Evolutionary conservation across 2,797 vertebrate genomes (phyloP).

Genomic region (Podarcis lilfordi): DNA sequence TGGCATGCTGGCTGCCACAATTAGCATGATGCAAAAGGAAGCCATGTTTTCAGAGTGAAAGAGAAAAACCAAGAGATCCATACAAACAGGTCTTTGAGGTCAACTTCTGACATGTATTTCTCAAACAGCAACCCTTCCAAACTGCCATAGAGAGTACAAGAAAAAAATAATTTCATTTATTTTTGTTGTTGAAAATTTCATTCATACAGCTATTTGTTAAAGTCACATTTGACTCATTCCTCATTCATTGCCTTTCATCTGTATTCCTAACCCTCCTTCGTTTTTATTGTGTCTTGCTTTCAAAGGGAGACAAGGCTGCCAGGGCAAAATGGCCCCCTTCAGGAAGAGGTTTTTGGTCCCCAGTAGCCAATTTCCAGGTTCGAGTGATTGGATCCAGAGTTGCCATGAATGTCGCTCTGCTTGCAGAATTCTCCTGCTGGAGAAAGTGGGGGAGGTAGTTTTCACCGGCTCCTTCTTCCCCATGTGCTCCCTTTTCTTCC

Average conservation of each 20-base stretch:
- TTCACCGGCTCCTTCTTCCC: too few species aligned
- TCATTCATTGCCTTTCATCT: background rate
- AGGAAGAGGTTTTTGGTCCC: background rate
- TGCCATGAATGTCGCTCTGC: background rate
- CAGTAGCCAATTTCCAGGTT: background rate
- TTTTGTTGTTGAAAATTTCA: background rate
- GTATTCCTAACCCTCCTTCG: background rate
- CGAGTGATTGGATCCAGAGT: background rate
- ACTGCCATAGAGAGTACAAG: background rate
- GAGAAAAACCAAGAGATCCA: background rate
- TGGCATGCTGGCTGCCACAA: background rate
- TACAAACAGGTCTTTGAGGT: too few species aligned
- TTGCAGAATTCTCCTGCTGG: too few species aligned
- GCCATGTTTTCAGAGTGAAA: background rate
- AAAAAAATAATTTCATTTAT: background rate
- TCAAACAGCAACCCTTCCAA: background rate
- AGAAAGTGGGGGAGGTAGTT: too few species aligned
- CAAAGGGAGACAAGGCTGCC: background rate
- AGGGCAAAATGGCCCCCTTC: too few species aligned
- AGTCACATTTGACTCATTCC: background rate
- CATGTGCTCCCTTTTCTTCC: too few species aligned
- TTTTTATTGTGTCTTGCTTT: background rate
- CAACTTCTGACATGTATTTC: background rate
- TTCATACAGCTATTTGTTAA: background rate
- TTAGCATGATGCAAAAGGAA: fast-evolving